phyloP scores from a whole-genome alignment of 2,888 invertebrate genomes.

The Lasioglossum calceatum region DNA sequence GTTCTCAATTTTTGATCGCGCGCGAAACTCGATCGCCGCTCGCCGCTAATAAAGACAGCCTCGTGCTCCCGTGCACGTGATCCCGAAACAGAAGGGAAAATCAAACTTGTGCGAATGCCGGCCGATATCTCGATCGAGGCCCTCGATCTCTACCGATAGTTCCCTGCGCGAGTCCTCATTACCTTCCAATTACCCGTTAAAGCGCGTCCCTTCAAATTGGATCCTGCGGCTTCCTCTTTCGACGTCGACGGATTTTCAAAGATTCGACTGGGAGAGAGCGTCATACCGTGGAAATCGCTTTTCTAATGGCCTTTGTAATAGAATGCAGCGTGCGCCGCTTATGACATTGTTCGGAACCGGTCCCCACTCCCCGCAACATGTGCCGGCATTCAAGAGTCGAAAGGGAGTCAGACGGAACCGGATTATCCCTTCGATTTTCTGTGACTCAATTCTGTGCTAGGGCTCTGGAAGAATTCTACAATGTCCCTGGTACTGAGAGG shows the following conservation, averaged over 20 bases:
- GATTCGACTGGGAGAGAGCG: background rate
- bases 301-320: slow-evolving; percentile 9
- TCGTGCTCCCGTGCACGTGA: background rate
- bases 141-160: background rate
- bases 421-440: background rate
- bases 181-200: background rate
- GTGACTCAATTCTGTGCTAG: background rate
- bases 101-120: background rate
- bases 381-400: background rate
- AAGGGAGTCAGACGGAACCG: background rate
- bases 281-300: slow-evolving; percentile 1
- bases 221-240: slow-evolving; percentile 21
- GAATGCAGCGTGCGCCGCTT: background rate
- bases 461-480: background rate
- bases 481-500: background rate
- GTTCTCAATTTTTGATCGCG: slow-evolving; percentile 33
- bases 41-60: background rate
- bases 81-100: background rate
- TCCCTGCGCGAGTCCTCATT: background rate
- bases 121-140: background rate
- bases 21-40: slow-evolving; percentile 33
- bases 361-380: background rate
- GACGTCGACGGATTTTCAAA: background rate
- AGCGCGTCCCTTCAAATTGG: background rate
- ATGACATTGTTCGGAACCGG: background rate